phyloP scores from a whole-genome alignment of 2,888 invertebrate genomes.

The Thyatira batis region DNA sequence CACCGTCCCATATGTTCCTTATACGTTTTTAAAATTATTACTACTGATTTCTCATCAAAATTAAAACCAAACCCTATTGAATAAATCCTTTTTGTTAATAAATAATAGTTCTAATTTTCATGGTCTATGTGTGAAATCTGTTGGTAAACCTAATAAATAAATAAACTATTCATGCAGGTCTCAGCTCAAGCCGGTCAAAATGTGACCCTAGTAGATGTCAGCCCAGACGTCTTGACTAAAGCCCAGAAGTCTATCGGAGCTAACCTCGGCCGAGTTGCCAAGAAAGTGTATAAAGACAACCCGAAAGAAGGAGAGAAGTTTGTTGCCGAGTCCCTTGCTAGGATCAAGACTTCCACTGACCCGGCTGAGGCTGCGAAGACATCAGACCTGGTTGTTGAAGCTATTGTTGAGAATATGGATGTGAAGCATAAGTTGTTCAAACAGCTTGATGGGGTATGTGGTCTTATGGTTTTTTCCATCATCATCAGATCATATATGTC shows the following conservation, averaged over 20 bases:
- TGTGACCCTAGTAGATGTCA: conserved; percentile 91
- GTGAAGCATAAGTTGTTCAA: conserved; percentile 89
- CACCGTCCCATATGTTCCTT: too few species aligned
- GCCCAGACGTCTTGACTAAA: conserved; percentile 86
- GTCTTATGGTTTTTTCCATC: background rate
- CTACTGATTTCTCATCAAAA: too few species aligned
- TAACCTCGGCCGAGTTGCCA: conserved; percentile 89
- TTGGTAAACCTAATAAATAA: too few species aligned
- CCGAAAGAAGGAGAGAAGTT: conserved; percentile 85
- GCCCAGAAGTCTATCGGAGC: conserved; percentile 86
- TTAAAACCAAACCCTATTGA: too few species aligned
- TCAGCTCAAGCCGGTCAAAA: conserved; percentile 92
- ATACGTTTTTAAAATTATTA: too few species aligned
- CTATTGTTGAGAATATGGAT: conserved; percentile 92
- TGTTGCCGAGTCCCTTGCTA: conserved; percentile 82
- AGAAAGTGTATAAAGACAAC: conserved; percentile 89
- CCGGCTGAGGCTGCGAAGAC: conserved; percentile 84
- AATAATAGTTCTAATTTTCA: too few species aligned
- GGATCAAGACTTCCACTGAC: conserved; percentile 85
- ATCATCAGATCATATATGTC: too few species aligned
- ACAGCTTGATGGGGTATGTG: conserved; percentile 84
- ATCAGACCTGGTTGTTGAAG: conserved; percentile 91
- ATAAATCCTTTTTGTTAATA: too few species aligned
- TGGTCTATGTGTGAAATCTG: too few species aligned
- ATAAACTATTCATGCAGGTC: too few species aligned